Evolutionary conservation across 1,140 invertebrate genomes (phyloP), one percentile per base, ranked within the genome.

Genomic region (Drosophila tsacasi): DNA sequence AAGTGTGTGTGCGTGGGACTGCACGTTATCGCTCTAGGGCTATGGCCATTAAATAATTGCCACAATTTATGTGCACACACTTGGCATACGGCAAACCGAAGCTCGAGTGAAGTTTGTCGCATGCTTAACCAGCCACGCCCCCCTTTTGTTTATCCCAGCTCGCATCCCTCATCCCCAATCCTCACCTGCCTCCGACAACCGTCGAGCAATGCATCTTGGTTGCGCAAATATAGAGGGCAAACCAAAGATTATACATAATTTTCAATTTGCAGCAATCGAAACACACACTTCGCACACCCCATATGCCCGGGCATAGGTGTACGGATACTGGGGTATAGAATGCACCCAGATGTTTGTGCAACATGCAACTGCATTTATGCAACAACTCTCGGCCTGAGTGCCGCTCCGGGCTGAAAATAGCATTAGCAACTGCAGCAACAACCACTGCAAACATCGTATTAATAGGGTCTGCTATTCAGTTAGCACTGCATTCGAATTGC

Each of bases 211-310:
- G 73, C 84, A 81, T 87, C 81, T 84, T 89, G 73, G 52, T 74
- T 62, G 42, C 23, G 46, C 81, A 87, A 87, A 87, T 81, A 87
- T 75, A 84, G 66, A 80, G 72, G 66, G 57, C 59, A 65, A 50
- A 61, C 78, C 74, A 89, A 90, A 83, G 86, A 89, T 90, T 84
- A 76, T 80, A 90, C 84, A 87, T 87, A 87, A 83, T 89, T 89
- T 87, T 77, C 83, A 87, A 64, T 89, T 73, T 83, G 72, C 63
- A 67, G 76, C 72, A 76, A 42, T 50, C 39, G 74, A 67, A 77
- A 78, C 61, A 75, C 49, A 46, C 44, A 27, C 42, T n/a, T n/a
- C 23, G 5, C n/a, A 15, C 52, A 17, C 19, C 13, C 52, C 19
- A 8, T 8, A 42, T 39, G 30, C 30, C 30, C 10, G 52, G 47